These are phyloP conservation scores for Fregata magnificens DNA, from an alignment of 2,113 vertebrate genomes.

Conservation along the genomic window DNA sequence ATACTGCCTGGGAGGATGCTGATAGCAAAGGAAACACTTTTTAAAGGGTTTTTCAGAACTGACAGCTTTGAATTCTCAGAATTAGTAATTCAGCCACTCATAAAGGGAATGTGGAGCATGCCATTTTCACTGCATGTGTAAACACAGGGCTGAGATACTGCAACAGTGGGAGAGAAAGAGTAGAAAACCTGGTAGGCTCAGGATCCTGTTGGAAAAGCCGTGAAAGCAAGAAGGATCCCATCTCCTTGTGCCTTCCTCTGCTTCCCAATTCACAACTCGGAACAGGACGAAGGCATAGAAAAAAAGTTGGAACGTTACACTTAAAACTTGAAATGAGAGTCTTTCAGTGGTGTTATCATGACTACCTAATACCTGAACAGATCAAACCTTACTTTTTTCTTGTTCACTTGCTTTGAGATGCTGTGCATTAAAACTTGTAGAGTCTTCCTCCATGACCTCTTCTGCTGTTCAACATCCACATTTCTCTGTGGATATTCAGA, in stretches of 20 bases:
- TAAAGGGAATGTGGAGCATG: neutral
- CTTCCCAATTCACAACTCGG: neutral
- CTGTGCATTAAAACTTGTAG: neutral
- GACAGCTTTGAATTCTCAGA: neutral
- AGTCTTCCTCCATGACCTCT: neutral
- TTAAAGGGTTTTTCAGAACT: neutral
- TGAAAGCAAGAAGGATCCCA: neutral
- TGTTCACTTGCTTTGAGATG: neutral
- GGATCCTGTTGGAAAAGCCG: neutral
- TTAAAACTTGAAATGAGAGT: neutral
- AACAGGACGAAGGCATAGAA: neutral
- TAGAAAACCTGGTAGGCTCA: neutral
- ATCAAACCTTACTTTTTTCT: neutral
- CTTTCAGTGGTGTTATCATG: neutral
- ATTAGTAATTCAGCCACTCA: neutral
- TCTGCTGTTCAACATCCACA: neutral
- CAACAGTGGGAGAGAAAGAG: neutral
- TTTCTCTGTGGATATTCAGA: neutral
- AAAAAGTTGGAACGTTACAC: neutral
- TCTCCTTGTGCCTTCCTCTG: neutral
- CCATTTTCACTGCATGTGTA: neutral
- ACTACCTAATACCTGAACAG: neutral
- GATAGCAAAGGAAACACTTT: neutral
- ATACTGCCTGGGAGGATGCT: neutral
- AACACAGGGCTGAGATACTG: neutral